Base-by-base conservation (phyloP, 2,113 vertebrate species). In the Oryzias woworae region DNA sequence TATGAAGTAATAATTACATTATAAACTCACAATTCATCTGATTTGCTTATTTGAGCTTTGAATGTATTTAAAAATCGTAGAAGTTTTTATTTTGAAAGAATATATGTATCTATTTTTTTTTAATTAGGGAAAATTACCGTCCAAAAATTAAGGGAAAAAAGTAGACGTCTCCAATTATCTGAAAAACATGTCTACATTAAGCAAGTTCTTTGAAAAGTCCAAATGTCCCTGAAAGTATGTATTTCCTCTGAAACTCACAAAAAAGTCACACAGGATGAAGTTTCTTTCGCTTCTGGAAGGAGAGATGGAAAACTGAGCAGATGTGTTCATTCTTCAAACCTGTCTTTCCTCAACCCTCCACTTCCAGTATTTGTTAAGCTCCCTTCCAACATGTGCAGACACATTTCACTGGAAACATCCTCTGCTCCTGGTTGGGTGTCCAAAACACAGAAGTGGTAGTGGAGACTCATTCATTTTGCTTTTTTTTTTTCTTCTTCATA, bases 251-350 rank as follows among this genome's bases (percentile, higher is more conserved):
- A 57, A 64, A 69, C 71, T 85, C 68, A 1, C 87, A 85, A 85
- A 81, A 86, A 82, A 58, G 53, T 62, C 54, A 36, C 54, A 80
- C 68, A 72, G 67, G 62, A 78, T 78, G 36, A 57, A 71, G 79
- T 81, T 88, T 83, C 60, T 88, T 61, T 70, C 83, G 75, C 80
- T 52, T 83, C 81, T 84, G 83, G 83, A 87, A 73, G 36, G 24
- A 58, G 52, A 66, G 31, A 77, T 80, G 80, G 85, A 73, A 85
- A 78, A 77, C 65, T 79, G 78, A 69, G 64, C 67, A 83, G 80
- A 85, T 68, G 62, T 83, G 60, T 65, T 69, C 54, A n/a, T 61
- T 60, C 66, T 36, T 57, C 15, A 71, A 77, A 55, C 50, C 69
- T 51, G 52, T 43, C 22, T 56, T 44, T 58, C 14, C 68, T 51